Base-by-base conservation (phyloP, 2,797 vertebrate genomes). In the Menidia menidia region DNA sequence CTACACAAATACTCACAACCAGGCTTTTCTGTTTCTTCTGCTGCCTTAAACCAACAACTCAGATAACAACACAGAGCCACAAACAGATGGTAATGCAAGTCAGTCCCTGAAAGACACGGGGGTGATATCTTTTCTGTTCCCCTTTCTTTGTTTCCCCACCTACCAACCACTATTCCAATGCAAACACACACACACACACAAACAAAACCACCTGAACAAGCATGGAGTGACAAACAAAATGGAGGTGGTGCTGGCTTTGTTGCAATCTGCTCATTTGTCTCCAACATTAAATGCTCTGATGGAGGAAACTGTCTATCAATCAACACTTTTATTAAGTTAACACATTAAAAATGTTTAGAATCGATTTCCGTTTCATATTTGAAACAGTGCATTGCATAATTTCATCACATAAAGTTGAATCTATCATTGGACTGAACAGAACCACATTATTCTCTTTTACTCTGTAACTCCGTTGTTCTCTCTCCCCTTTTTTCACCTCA, bases 1-100 rank as follows among this genome's bases (percentile, higher is more conserved):
- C 12, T 39, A 44, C 44, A 61, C 47, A 60, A 31, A 71, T 30
- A 64, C 65, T 19, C 56, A 68, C 79, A 79, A 76, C 78, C 52
- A 68, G 33, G 42, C 39, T 43, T 41, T 25, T 45, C 48, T 65
- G 51, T 41, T 39, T 45, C 48, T 65, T 48, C 30, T 81, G 62
- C 63, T 60, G 48, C 44, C 63, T 60, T 64, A 63, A 61, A 72
- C 65, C 73, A 82, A 81, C 76, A 73, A 71, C 75, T 62, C 33
- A 57, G 16, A 58, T 48, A 64, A 47, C 53, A 54, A 65, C 52
- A 75, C 53, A 50, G 50, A 64, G 25, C 25, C 59, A 72, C 33
- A 72, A 63, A 87, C 45, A 48, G 45, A 48, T 48, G 45, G n/a
- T 18, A 18, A n/a, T 18, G 45, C 45, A 48, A 18, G 45, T 48